phyloP scores from a whole-genome alignment of 2,113 vertebrate genomes.

The Tyto alba region DNA sequence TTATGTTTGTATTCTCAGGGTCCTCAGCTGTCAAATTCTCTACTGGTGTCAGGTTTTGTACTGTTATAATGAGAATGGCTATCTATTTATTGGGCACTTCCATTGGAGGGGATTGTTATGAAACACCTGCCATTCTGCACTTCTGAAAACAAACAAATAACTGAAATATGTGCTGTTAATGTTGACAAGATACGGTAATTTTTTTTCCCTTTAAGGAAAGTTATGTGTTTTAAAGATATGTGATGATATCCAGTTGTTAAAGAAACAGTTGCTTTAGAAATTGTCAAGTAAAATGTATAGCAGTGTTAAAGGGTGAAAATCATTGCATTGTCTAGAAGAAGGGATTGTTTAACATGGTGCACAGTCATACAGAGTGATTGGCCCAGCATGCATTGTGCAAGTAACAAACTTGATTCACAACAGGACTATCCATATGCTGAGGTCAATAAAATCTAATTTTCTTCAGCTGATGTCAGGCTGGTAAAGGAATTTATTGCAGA shows the following conservation, averaged over 20 bases:
- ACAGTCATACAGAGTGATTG: not conserved
- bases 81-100: not conserved
- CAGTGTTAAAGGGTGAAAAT: not conserved
- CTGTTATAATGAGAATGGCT: not conserved
- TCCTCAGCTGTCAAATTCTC: not conserved
- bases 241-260: not conserved
- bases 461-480: not conserved
- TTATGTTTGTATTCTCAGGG: not conserved
- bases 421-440: not conserved
- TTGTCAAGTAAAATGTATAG: not conserved
- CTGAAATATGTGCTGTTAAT: not conserved
- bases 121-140: not conserved
- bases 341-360: not conserved
- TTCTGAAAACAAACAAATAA: not conserved
- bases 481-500: not conserved
- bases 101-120: not conserved
- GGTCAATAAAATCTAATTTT: conserved; percentile 37
- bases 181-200: not conserved
- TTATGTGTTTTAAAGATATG: not conserved
- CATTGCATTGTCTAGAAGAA: not conserved
- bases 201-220: not conserved
- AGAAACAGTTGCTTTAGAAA: not conserved
- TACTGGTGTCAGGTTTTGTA: not conserved
- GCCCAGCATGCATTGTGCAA: not conserved
- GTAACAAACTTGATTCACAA: conserved; percentile 17